Percentiles rank a stretch among this genome's conserved stretches.
phyloP scores from a whole-genome alignment of 1,140 invertebrate genomes.

The Zaprionus taronus region DNA sequence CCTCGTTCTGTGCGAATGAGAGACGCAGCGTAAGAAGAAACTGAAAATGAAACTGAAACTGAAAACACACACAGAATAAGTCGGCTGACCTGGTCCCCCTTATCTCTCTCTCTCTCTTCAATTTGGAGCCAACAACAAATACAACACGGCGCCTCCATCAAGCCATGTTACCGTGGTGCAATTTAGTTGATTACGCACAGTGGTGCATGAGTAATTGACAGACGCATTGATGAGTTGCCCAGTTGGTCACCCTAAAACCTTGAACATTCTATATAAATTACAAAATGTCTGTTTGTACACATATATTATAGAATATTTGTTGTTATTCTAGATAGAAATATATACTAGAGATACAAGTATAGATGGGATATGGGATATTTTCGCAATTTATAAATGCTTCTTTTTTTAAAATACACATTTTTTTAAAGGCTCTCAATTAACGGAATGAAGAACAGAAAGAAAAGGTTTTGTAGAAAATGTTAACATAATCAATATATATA shows the following conservation, averaged over 20 bases:
- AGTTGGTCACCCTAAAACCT: background rate
- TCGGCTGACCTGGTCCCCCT: slow-evolving; percentile 16
- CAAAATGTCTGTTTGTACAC: too few relatives aligned
- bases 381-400: too few relatives aligned
- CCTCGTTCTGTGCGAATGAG: slow-evolving; percentile 20
- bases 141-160: slow-evolving; percentile 23
- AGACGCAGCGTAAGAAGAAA: background rate
- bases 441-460: too few relatives aligned
- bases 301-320: too few relatives aligned
- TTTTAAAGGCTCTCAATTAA: too few relatives aligned
- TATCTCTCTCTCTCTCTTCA: slow-evolving; percentile 15
- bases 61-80: background rate
- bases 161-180: slow-evolving; percentile 30
- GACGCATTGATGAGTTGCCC: background rate
- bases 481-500: too few relatives aligned
- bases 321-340: too few relatives aligned
- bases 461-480: background rate
- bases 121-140: slow-evolving; percentile 10
- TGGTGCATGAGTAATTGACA: slow-evolving; percentile 1
- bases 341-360: too few relatives aligned
- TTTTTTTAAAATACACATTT: too few relatives aligned
- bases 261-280: background rate
- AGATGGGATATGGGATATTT: too few relatives aligned
- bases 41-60: background rate
- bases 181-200: slow-evolving; percentile 34